A percentile compares a stretch with the other conserved stretches of the same genome.
Conservation (phyloP, 2,113 vertebrate genomes). For the Nibea coibor region DNA sequence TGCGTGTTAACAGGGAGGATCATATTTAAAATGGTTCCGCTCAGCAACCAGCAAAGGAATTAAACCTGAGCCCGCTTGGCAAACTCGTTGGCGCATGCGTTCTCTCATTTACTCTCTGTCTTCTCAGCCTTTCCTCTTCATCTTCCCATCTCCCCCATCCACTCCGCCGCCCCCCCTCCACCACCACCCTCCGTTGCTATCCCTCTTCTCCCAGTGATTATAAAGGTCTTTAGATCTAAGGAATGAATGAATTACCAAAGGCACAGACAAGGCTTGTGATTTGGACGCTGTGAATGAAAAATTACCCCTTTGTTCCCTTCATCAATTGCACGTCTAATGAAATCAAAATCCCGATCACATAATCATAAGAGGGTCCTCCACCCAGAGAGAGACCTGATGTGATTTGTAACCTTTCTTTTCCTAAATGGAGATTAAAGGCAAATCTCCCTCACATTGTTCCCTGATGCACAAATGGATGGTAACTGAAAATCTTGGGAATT, state of each 20-base stretch:
- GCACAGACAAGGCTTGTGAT: constrained; percentile 85
- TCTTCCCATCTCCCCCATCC: constrained; percentile 65
- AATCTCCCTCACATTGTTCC: constrained; percentile 79
- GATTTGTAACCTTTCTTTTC: constrained; percentile 85
- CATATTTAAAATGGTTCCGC: constrained; percentile 86
- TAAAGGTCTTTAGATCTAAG: constrained; percentile 84
- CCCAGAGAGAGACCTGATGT: constrained; percentile 81
- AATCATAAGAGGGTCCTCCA: constrained; percentile 85
- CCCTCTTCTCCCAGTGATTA: constrained; percentile 81
- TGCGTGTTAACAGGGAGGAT: constrained; percentile 77
- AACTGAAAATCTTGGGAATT: constrained; percentile 48
- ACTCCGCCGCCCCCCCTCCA: constrained; percentile 60
- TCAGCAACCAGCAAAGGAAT: constrained; percentile 81
- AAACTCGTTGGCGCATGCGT: constrained; percentile 75
- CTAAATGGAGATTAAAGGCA: constrained; percentile 83
- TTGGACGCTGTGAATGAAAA: constrained; percentile 86
- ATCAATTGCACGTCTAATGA: constrained; percentile 90
- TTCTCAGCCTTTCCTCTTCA: constrained; percentile 69
- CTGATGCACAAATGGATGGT: constrained; percentile 64
- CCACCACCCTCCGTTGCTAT: constrained; percentile 67
- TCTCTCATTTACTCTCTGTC: constrained; percentile 80
- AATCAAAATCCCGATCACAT: constrained; percentile 88
- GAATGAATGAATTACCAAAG: constrained; percentile 86
- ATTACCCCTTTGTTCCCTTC: constrained; percentile 89
- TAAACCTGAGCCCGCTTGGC: constrained; percentile 75